Percentiles rank a stretch among this genome's conserved stretches.
These are phyloP conservation scores for Alexandromys fortis DNA, from an alignment of 2,113 vertebrate genomes.

Conservation along the genomic window DNA sequence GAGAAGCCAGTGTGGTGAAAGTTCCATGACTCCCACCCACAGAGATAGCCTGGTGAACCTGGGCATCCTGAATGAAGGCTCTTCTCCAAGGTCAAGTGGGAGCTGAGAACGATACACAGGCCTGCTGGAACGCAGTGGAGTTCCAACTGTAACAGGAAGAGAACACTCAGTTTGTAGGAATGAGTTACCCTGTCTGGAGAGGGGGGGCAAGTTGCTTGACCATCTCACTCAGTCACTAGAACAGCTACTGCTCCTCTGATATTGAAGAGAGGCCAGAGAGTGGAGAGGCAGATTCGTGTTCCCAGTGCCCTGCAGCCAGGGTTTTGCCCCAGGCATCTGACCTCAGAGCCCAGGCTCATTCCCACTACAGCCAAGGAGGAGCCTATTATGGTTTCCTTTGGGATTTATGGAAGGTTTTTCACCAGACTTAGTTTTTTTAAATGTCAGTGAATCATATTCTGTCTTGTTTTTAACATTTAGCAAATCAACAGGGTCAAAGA, in stretches of 20 bases:
- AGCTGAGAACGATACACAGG: background rate
- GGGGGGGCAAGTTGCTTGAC: background rate
- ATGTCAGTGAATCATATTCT: conserved; percentile 55
- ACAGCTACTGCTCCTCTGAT: background rate
- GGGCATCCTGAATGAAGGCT: background rate
- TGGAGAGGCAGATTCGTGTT: background rate
- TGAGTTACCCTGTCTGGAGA: background rate
- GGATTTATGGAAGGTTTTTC: background rate
- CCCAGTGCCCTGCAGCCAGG: background rate
- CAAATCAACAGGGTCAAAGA: conserved; percentile 64
- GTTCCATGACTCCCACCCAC: background rate
- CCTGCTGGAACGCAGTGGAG: background rate
- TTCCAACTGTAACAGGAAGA: background rate
- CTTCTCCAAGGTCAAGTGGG: background rate
- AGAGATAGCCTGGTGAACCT: background rate
- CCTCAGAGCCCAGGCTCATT: background rate
- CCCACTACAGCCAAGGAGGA: background rate
- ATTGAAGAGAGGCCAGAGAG: background rate
- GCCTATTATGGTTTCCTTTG: background rate
- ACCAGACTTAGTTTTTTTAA: conserved; percentile 21
- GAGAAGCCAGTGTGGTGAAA: background rate
- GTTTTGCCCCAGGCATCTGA: background rate
- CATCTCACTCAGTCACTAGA: background rate
- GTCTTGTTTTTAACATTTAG: conserved; percentile 63
- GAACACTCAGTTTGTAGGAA: background rate